Conservation (phyloP, 1,140 invertebrate species). For the Drosophila nikananu region DNA sequence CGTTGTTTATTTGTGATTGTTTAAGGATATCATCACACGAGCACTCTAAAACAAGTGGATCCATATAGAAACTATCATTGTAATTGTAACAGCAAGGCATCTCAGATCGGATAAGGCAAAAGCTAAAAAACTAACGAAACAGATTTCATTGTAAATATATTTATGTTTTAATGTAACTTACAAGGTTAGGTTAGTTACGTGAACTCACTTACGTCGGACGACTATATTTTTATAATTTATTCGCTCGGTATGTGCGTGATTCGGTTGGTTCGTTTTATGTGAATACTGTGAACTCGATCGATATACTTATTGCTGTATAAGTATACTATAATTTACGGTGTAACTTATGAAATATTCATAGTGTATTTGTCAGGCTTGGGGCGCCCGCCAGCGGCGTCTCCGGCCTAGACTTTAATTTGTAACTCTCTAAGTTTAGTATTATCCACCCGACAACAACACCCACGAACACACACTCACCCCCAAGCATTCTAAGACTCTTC, state of each 20-base stretch:
- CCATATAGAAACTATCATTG: conserved; percentile 50
- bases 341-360: conserved; percentile 74
- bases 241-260: conserved; percentile 15
- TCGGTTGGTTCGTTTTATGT: conserved; percentile 57
- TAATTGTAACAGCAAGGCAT: conserved; percentile 57
- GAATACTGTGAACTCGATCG: conserved; percentile 56
- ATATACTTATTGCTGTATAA: conserved; percentile 49
- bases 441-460: conserved; percentile 38
- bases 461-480: conserved; percentile 38
- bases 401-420: conserved; percentile 36
- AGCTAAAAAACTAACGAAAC: conserved; percentile 26
- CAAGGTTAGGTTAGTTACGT: conserved; percentile 61
- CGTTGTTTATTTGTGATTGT: conserved; percentile 57
- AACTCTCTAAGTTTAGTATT: conserved; percentile 76
- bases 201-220: conserved; percentile 37
- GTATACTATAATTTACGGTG: conserved; percentile 61
- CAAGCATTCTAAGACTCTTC: conserved; percentile 48
- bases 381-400: conserved; percentile 18
- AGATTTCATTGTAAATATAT: conserved; percentile 61
- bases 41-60: conserved; percentile 51
- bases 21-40: conserved; percentile 51
- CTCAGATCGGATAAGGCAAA: conserved; percentile 19
- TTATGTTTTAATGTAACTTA: conserved; percentile 69
- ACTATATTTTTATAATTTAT: conserved; percentile 80
- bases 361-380: conserved; percentile 36